Base-by-base conservation (phyloP, 2,888 invertebrate species). In the Drosophila villosipedis region DNA sequence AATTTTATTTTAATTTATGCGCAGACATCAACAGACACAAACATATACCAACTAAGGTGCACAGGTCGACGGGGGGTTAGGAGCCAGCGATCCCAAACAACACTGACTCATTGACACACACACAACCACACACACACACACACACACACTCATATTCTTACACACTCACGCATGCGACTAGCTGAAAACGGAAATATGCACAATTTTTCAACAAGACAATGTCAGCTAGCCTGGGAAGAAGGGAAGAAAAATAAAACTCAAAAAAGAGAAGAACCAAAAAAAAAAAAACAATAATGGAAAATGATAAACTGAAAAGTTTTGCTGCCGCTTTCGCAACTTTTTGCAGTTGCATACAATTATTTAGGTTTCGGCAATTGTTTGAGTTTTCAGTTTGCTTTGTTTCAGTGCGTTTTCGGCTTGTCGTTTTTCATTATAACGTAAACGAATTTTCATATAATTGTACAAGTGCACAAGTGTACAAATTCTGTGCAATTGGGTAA, bases 161-260 rank as follows among this genome's bases (percentile, higher is more conserved):
- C 39, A 57, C 62, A 59, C 55, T 61, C 57, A 39, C 61, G 64
- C 60, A 69, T 58, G 57, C 39, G n/a, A 57, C 25, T 35, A 78
- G 78, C 22, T 43, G 89, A 86, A 85, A 85, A 85, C 89, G 84
- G 87, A 90, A 86, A 90, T 86, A 90, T 90, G 89, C 84, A 76
- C 89, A 89, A 86, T 90, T 90, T 89, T 89, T 89, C 91, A 90
- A 82, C 74, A 79, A 90, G 80, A 87, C 91, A 82, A 89, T 79
- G 89, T 89, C 91, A 74, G 87, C 55, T 65, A 55, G 76, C 47
- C 64, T 69, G 69, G 61, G 55, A 82, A 75, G 37, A 57, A 59
- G 67, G 71, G 12, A 50, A 65, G n/a, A 59, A 50, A 47, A 68
- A 33, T 25, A 41, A 35, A 35, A 22, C 4, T 7, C 31, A 50